A percentile compares a stretch with the other conserved stretches of the same genome.
Evolutionary conservation across 1,140 invertebrate genomes (phyloP).

Genomic region (Adoxophyes honmai): DNA sequence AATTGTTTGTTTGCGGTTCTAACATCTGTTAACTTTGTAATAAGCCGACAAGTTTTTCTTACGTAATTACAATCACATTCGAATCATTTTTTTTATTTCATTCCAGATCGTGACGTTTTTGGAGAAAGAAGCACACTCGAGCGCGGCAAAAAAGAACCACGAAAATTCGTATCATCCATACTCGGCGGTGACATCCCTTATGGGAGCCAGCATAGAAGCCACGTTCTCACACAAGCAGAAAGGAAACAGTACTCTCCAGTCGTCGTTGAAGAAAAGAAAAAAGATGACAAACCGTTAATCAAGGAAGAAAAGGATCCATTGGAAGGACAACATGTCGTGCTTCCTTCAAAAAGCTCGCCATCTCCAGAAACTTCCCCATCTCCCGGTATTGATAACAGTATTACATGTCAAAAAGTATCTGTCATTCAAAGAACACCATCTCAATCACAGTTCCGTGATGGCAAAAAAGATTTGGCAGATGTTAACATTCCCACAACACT

Average conservation of each 20-base stretch:
- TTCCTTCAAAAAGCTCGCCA: conserved; percentile 73
- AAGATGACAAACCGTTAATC: conserved; percentile 61
- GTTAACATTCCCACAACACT: conserved; percentile 69
- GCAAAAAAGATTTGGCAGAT: conserved; percentile 76
- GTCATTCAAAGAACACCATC: conserved; percentile 90
- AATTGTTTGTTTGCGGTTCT: too few species aligned
- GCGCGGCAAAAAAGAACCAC: conserved; percentile 68
- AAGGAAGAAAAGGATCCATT: conserved; percentile 68
- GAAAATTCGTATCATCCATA: conserved; percentile 87
- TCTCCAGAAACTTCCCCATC: conserved; percentile 63
- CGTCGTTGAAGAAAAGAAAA: conserved; percentile 66
- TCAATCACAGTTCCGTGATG: conserved; percentile 72
- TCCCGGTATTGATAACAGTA: conserved; percentile 70
- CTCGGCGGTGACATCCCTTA: conserved; percentile 87
- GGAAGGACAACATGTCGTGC: conserved; percentile 59
- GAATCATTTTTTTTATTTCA: conserved; percentile 29
- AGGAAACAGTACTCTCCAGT: conserved; percentile 87
- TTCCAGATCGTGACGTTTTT: conserved; percentile 74
- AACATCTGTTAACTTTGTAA: neutral
- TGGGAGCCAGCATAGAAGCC: conserved; percentile 81
- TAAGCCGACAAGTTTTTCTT: neutral
- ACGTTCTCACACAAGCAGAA: conserved; percentile 86
- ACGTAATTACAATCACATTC: neutral
- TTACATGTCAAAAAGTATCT: conserved; percentile 82
- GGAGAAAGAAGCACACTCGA: conserved; percentile 51